These are phyloP conservation scores for Aurelia aurita complex sp. Pacific DNA, from an alignment of 30 jellyfish, hydroid and myxozoan species.

Conservation along the genomic window DNA sequence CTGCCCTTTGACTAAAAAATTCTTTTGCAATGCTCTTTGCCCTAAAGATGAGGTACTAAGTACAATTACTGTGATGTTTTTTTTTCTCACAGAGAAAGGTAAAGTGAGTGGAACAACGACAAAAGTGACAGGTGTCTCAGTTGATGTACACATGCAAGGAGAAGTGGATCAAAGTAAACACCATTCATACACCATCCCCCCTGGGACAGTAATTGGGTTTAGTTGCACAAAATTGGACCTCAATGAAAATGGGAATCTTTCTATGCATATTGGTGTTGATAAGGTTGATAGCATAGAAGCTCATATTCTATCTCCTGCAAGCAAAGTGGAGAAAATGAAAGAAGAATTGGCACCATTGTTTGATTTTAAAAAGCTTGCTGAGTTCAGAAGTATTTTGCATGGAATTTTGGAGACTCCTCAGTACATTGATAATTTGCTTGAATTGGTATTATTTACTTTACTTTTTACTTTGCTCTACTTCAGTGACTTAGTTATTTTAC, in stretches of 20 bases:
- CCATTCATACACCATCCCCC: slow-evolving; percentile 72
- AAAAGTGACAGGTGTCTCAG: slow-evolving; percentile 55
- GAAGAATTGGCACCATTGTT: slow-evolving; percentile 30
- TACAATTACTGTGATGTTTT: no score
- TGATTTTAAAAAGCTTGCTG: slow-evolving; percentile 10
- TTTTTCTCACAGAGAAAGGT: slow-evolving; percentile 35
- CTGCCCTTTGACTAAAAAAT: no score
- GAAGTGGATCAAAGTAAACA: slow-evolving; percentile 46
- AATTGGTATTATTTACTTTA: slow-evolving; percentile 8
- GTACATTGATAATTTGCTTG: slow-evolving; percentile 36
- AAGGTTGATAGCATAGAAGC: slow-evolving; percentile 65
- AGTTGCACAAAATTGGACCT: slow-evolving; percentile 84
- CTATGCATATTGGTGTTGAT: slow-evolving; percentile 85
- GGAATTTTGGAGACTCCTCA: slow-evolving; percentile 28
- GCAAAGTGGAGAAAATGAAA: slow-evolving; percentile 14
- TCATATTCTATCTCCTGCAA: background rate
- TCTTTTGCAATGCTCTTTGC: no score
- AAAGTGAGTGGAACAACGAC: slow-evolving; percentile 57
- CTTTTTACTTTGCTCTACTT: background rate
- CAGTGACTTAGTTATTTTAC: no score
- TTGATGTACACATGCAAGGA: slow-evolving; percentile 62
- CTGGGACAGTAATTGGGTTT: slow-evolving; percentile 90
- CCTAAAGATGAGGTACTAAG: no score
- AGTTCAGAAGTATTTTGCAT: slow-evolving; percentile 4
- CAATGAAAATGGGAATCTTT: slow-evolving; percentile 44